Evolutionary conservation across 2,797 vertebrate genomes (phyloP).

Genomic region (Hipposideros larvatus): DNA sequence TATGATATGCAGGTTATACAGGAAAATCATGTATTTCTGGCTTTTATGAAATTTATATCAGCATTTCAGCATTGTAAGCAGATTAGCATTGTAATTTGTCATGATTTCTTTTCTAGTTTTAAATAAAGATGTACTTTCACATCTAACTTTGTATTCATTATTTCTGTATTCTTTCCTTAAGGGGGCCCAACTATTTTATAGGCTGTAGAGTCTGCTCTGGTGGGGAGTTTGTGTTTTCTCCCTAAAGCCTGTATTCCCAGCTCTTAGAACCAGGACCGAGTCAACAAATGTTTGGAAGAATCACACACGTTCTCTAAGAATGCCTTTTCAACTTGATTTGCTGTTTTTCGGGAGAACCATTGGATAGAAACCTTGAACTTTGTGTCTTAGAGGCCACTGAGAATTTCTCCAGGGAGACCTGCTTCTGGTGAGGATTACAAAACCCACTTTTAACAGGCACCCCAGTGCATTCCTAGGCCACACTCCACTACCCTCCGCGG

Average conservation of each 20-base stretch:
- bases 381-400: constrained; percentile 17
- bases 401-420: neutral
- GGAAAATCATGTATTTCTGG: neutral
- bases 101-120: neutral
- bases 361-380: constrained; percentile 49
- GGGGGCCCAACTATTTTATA: neutral
- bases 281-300: neutral
- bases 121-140: constrained; percentile 2
- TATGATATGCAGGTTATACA: neutral
- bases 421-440: constrained; percentile 31
- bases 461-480: neutral
- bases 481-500: neutral
- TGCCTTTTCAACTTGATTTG: constrained; percentile 39
- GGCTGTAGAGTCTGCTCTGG: neutral
- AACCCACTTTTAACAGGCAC: constrained; percentile 51
- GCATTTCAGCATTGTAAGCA: neutral
- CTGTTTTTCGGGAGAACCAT: constrained; percentile 27
- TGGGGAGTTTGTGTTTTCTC: neutral
- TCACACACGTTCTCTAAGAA: constrained; percentile 19
- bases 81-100: neutral
- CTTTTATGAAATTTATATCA: neutral
- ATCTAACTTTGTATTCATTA: neutral
- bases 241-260: neutral
- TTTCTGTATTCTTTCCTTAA: constrained; percentile 36
- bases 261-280: neutral